A percentile compares a stretch with the other conserved stretches of the same genome.
Conservation (phyloP, 2,113 vertebrate genomes). For the Cottus gobio region DNA sequence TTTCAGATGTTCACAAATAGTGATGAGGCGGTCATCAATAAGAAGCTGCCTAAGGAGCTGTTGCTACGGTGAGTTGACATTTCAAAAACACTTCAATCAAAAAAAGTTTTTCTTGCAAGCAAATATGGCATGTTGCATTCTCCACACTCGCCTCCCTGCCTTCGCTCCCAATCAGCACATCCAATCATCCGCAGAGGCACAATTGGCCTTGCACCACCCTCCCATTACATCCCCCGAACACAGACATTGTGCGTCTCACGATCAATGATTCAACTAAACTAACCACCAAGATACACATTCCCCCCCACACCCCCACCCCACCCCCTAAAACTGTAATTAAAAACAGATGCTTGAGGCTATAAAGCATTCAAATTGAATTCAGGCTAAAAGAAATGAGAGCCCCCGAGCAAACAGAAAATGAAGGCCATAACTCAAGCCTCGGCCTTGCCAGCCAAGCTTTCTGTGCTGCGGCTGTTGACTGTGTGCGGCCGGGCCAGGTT, state of each 20-base stretch:
- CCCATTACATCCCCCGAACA: neutral
- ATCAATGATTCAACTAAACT: conserved; percentile 32
- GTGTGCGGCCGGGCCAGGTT: conserved; percentile 42
- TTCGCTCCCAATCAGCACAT: conserved; percentile 1
- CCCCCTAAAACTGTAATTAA: conserved; percentile 61
- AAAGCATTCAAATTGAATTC: conserved; percentile 71
- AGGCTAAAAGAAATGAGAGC: conserved; percentile 9
- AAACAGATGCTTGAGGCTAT: conserved; percentile 53
- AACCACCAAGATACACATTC: conserved; percentile 37
- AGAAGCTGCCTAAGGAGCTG: conserved; percentile 98
- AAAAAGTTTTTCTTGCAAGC: neutral
- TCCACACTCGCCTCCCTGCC: neutral
- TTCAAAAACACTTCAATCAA: conserved; percentile 26
- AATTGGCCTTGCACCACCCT: neutral
- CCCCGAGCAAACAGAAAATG: conserved; percentile 68
- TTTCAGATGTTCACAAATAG: conserved; percentile 99
- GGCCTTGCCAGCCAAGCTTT: conserved; percentile 45
- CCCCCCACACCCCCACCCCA: neutral
- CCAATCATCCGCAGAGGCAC: conserved; percentile 5
- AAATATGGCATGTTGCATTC: conserved; percentile 19
- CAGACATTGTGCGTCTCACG: neutral
- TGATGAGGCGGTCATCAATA: conserved; percentile 97
- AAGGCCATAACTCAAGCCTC: conserved; percentile 73
- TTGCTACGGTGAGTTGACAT: conserved; percentile 88
- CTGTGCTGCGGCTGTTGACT: conserved; percentile 56